A percentile compares a stretch with the other conserved stretches of the same genome.
Conservation (phyloP, 1,140 invertebrate species). For the Thereuonema tuberculata region DNA sequence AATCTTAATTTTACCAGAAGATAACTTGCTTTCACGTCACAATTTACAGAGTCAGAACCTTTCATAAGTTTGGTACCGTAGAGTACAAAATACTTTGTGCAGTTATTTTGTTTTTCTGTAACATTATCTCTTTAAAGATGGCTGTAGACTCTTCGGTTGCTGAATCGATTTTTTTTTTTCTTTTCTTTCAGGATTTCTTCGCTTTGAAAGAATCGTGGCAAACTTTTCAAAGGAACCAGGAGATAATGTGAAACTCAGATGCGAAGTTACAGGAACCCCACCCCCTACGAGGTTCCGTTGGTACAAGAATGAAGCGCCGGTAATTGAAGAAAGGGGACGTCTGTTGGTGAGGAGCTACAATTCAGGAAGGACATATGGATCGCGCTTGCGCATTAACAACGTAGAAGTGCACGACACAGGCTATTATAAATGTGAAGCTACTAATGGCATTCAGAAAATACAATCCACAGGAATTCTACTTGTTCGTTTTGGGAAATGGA, state of each 20-base stretch:
- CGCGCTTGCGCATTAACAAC: constrained; percentile 42
- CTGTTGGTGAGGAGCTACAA: constrained; percentile 35
- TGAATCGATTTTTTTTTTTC: no score
- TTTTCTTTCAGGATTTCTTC: background rate
- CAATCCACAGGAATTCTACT: constrained; percentile 44
- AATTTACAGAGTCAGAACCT: no score
- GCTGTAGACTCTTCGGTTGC: no score
- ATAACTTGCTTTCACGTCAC: no score
- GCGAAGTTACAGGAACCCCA: constrained; percentile 48
- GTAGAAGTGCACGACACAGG: constrained; percentile 50
- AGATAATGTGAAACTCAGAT: constrained; percentile 43
- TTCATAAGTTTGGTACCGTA: no score
- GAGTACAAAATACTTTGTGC: no score
- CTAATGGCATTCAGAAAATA: constrained; percentile 44
- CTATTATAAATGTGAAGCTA: constrained; percentile 51
- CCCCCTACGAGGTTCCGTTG: constrained; percentile 41
- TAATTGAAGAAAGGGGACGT: constrained; percentile 37
- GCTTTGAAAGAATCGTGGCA: constrained; percentile 26
- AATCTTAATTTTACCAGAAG: no score
- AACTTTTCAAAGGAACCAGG: constrained; percentile 50
- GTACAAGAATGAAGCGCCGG: constrained; percentile 49
- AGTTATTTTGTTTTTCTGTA: no score
- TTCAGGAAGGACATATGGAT: constrained; percentile 23
- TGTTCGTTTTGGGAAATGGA: constrained; percentile 34
- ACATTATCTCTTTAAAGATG: no score